These are phyloP conservation scores for Gasterosteus nipponicus DNA, from an alignment of 2,113 vertebrate genomes.

Conservation along the genomic window DNA sequence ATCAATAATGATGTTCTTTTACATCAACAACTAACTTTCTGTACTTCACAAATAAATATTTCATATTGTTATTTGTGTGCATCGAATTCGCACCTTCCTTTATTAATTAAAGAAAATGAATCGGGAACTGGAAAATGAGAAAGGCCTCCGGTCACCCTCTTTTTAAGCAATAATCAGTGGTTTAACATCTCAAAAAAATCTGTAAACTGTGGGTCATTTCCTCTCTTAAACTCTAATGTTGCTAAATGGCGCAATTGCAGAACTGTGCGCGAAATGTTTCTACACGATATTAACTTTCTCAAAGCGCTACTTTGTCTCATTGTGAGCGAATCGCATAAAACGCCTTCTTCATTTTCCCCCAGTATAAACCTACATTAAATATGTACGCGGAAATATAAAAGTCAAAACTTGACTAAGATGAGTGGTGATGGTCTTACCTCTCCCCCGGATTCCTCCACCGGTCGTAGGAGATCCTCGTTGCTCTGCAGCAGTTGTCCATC, in stretches of 20 bases:
- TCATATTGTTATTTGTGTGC: too few species aligned
- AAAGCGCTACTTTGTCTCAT: background rate
- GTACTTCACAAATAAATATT: background rate
- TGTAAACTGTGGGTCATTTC: background rate
- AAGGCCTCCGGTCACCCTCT: too few species aligned
- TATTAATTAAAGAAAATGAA: background rate
- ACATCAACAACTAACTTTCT: background rate
- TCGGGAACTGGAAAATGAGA: background rate
- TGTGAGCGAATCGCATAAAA: background rate
- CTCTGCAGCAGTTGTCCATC: constrained; percentile 43
- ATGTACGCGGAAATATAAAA: background rate
- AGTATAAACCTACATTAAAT: background rate
- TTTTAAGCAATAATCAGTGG: background rate
- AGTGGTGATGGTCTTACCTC: constrained; percentile 37
- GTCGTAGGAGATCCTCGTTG: constrained; percentile 31
- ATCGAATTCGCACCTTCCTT: too few species aligned
- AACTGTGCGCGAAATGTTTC: background rate
- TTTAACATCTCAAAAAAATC: background rate
- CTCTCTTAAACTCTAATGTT: background rate
- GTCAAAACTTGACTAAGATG: background rate
- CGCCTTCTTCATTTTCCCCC: background rate
- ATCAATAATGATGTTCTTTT: background rate
- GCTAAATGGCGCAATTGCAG: too few species aligned
- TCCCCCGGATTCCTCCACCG: constrained; percentile 47
- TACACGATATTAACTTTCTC: background rate